A percentile compares a stretch with the other conserved stretches of the same genome.
These are phyloP conservation scores for Heteromyza rotundicornis DNA, from an alignment of 2,888 invertebrate genomes.

Conservation along the genomic window DNA sequence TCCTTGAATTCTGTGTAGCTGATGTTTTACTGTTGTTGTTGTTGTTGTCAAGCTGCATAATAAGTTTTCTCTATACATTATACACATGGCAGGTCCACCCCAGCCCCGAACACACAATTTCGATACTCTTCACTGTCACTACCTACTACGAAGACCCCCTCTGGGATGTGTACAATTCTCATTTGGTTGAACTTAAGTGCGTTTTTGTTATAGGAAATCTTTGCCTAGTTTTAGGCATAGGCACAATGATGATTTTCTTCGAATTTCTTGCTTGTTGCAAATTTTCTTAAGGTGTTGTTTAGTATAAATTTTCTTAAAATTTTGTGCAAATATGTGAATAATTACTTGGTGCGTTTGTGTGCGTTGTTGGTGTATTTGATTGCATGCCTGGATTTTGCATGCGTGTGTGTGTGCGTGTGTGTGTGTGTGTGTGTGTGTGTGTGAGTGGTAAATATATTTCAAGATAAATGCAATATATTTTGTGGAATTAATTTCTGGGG, in stretches of 20 bases:
- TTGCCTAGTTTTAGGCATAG: slow-evolving; percentile 42
- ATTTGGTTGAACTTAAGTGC: slow-evolving; percentile 10
- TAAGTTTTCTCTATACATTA: slow-evolving; percentile 50
- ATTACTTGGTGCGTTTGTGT: slow-evolving; percentile 33
- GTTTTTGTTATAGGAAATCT: slow-evolving; percentile 28
- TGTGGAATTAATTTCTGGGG: slow-evolving; percentile 5
- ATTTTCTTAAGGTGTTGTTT: slow-evolving; percentile 18
- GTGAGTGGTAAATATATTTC: neutral
- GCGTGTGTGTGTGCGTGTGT: neutral
- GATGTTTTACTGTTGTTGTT: slow-evolving; percentile 2
- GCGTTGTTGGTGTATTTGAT: neutral
- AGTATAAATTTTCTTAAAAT: slow-evolving; percentile 50
- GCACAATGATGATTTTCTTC: slow-evolving; percentile 39
- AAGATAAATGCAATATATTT: slow-evolving; percentile 9
- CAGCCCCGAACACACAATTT: too few relatives aligned
- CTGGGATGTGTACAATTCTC: neutral
- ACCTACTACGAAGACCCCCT: neutral
- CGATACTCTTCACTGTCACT: neutral
- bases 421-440: neutral
- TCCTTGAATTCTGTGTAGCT: too few relatives aligned
- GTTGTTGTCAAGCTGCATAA: slow-evolving; percentile 47
- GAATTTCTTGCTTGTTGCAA: slow-evolving; percentile 40
- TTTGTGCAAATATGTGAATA: slow-evolving; percentile 50
- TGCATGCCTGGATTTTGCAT: neutral
- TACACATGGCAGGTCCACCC: too few relatives aligned